Conservation (phyloP, 2,888 invertebrate genomes). For the Diaprepes abbreviatus region DNA sequence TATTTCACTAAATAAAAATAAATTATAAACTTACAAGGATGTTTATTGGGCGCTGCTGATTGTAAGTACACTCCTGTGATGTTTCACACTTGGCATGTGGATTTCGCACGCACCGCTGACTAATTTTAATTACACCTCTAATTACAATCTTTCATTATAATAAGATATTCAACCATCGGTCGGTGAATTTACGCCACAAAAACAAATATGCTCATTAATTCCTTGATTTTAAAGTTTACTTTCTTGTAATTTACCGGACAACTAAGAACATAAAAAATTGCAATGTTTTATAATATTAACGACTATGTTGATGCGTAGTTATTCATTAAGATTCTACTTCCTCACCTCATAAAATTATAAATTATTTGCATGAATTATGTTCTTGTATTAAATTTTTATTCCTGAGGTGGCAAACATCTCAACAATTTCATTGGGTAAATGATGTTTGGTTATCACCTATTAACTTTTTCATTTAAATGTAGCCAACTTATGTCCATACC, state of each 20-base stretch:
- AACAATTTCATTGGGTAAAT: too few relatives aligned
- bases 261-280: not conserved
- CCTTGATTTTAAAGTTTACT: not conserved
- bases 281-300: not conserved
- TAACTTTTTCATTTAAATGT: too few relatives aligned
- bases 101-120: constrained; percentile 2
- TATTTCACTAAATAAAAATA: too few relatives aligned
- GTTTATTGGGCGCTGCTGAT: too few relatives aligned
- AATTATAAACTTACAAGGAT: too few relatives aligned
- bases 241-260: not conserved
- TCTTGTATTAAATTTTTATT: too few relatives aligned
- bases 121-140: constrained; percentile 5
- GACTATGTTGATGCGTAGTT: not conserved
- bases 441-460: too few relatives aligned
- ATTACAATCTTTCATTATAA: not conserved
- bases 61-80: not conserved
- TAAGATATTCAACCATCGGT: constrained; percentile 1
- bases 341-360: too few relatives aligned
- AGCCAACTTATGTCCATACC: too few relatives aligned
- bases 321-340: not conserved
- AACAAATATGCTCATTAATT: constrained; percentile 9
- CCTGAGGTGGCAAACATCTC: too few relatives aligned
- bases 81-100: not conserved
- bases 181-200: constrained; percentile 2
- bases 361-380: too few relatives aligned